phyloP scores from a whole-genome alignment of 2,888 invertebrate species.

The Aporophyla lueneburgensis region DNA sequence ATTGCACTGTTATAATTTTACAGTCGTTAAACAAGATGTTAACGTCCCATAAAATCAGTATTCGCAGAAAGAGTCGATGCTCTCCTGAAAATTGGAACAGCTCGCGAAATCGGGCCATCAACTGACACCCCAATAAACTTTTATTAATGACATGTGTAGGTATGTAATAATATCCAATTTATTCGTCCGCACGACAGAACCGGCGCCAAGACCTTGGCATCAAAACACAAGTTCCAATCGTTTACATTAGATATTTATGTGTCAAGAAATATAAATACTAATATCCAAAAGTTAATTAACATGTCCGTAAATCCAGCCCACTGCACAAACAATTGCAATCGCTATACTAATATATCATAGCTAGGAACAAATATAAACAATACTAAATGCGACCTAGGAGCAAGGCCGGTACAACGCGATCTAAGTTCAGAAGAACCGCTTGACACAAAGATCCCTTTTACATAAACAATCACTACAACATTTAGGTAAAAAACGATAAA shows the following conservation, averaged over 20 bases:
- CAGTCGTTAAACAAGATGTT: slow-evolving; percentile 37
- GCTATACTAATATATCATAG: slow-evolving; percentile 47
- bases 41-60: slow-evolving; percentile 33
- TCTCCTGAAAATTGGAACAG: slow-evolving; percentile 38
- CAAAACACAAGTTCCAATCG: slow-evolving; percentile 5
- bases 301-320: slow-evolving; percentile 38
- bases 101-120: slow-evolving; percentile 35
- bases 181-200: slow-evolving; percentile 21
- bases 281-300: slow-evolving; percentile 52
- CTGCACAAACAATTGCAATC: slow-evolving; percentile 58
- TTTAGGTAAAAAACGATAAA: neutral
- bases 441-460: neutral
- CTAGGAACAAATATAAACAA: slow-evolving; percentile 38
- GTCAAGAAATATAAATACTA: slow-evolving; percentile 22
- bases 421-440: slow-evolving; percentile 31
- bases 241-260: slow-evolving; percentile 21
- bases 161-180: slow-evolving; percentile 49
- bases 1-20: slow-evolving; percentile 5
- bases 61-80: slow-evolving; percentile 33
- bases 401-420: slow-evolving; percentile 31
- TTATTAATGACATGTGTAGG: slow-evolving; percentile 44
- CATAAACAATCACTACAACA: neutral
- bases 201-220: slow-evolving; percentile 49
- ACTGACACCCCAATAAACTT: slow-evolving; percentile 36
- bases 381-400: slow-evolving; percentile 41